These are phyloP conservation scores for Tragelaphus strepsiceros DNA, from an alignment of 2,113 vertebrate species.

Conservation along the genomic window DNA sequence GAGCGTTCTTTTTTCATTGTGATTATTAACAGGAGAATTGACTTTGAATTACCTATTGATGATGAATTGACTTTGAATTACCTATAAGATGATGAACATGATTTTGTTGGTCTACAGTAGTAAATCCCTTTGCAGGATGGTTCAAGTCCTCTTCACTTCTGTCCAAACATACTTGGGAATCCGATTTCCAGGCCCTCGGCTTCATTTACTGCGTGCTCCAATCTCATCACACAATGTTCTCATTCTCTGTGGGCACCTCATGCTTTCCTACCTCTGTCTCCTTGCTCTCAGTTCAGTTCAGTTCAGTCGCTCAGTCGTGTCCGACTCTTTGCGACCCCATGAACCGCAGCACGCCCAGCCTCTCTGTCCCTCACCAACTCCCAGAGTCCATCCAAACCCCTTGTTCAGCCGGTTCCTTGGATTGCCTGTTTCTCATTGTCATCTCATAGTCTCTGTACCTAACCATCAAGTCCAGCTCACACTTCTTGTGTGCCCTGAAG, in stretches of 20 bases:
- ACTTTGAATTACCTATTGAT: background rate
- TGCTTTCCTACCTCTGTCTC: background rate
- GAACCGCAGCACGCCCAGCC: background rate
- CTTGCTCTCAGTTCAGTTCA: background rate
- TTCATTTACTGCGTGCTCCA: background rate
- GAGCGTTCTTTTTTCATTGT: background rate
- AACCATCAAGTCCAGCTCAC: background rate
- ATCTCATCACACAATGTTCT: background rate
- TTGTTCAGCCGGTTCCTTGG: background rate
- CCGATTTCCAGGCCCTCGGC: background rate
- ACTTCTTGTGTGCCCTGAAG: background rate
- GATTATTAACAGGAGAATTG: background rate
- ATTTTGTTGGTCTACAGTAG: background rate
- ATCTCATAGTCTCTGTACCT: background rate
- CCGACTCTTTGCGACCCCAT: background rate
- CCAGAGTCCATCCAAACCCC: background rate
- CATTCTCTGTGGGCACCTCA: fast-evolving
- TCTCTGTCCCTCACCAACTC: background rate
- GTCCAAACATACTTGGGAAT: background rate
- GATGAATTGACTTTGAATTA: background rate
- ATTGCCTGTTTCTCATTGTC: background rate
- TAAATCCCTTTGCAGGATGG: background rate
- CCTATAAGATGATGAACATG: background rate
- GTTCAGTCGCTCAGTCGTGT: background rate
- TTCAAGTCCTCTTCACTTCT: background rate